Evolutionary conservation across 2,797 vertebrate genomes (phyloP).

Genomic region (Sebastiscus albofasciatus): DNA sequence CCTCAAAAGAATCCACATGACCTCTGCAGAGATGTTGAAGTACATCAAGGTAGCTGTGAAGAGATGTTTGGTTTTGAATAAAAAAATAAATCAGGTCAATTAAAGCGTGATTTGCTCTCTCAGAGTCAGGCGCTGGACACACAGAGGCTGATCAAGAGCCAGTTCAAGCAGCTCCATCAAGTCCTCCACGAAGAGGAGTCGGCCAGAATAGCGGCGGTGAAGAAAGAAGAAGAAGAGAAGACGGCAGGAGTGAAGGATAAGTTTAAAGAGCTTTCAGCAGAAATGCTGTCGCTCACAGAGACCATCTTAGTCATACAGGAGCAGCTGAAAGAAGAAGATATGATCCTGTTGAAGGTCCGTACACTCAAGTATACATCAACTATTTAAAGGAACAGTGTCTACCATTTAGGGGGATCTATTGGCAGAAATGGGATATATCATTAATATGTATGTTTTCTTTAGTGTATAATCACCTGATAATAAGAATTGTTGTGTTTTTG

Average conservation of each 20-base stretch:
- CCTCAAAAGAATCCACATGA: conserved; percentile 52
- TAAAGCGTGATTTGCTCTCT: neutral
- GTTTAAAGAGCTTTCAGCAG: conserved; percentile 57
- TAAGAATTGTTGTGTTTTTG: no score
- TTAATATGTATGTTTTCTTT: no score
- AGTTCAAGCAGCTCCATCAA: conserved; percentile 78
- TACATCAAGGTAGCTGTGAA: conserved; percentile 72
- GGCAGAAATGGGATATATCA: no score
- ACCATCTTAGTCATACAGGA: conserved; percentile 61
- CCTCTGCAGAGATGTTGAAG: conserved; percentile 52
- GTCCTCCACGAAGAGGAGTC: conserved; percentile 74
- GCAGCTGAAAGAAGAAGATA: conserved; percentile 68
- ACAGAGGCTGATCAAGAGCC: conserved; percentile 67
- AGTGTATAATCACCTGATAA: no score
- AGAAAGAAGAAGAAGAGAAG: conserved; percentile 75
- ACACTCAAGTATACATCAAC: neutral
- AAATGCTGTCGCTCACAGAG: conserved; percentile 59
- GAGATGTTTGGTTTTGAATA: neutral
- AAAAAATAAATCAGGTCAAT: neutral
- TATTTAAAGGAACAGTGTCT: no score
- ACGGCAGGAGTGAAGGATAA: conserved; percentile 58
- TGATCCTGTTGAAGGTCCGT: conserved; percentile 74
- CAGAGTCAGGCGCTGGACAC: conserved; percentile 69
- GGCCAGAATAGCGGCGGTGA: conserved; percentile 66
- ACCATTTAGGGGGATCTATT: no score